Evolutionary conservation across 2,113 vertebrate genomes (phyloP).

Genomic region (Cyanoliseus patagonus): DNA sequence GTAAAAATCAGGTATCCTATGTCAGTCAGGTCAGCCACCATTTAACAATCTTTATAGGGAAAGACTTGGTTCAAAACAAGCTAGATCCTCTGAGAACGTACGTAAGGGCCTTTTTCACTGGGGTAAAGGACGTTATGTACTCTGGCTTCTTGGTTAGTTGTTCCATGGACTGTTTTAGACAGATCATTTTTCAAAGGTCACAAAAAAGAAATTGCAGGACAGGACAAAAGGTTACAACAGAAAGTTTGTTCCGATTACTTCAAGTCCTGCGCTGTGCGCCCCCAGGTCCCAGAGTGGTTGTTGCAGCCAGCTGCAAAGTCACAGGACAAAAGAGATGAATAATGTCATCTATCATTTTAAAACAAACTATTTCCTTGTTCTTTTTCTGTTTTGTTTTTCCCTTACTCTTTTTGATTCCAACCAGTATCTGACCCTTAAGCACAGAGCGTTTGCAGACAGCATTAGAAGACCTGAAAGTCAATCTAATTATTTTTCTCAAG

Average conservation of each 20-base stretch:
- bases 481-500: not conserved
- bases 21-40: not conserved
- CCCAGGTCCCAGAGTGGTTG: not conserved
- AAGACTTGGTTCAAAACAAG: not conserved
- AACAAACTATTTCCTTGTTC: not conserved
- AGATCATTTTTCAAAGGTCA: not conserved
- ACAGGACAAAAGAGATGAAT: not conserved
- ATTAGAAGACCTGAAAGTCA: not conserved
- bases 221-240: not conserved
- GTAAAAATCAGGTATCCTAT: not conserved
- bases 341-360: not conserved
- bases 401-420: not conserved
- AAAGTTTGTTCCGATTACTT: not conserved
- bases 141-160: not conserved
- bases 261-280: not conserved
- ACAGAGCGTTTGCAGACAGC: not conserved
- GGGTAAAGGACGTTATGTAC: not conserved
- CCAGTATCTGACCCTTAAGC: not conserved
- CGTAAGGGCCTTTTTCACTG: not conserved
- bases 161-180: not conserved
- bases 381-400: not conserved
- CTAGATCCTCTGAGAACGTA: not conserved
- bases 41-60: not conserved
- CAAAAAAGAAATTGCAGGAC: not conserved
- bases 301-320: not conserved